Evolutionary conservation across 2,888 invertebrate species (phyloP), one percentile per base, ranked within the genome.

Genomic region (Hermodice carunculata): DNA sequence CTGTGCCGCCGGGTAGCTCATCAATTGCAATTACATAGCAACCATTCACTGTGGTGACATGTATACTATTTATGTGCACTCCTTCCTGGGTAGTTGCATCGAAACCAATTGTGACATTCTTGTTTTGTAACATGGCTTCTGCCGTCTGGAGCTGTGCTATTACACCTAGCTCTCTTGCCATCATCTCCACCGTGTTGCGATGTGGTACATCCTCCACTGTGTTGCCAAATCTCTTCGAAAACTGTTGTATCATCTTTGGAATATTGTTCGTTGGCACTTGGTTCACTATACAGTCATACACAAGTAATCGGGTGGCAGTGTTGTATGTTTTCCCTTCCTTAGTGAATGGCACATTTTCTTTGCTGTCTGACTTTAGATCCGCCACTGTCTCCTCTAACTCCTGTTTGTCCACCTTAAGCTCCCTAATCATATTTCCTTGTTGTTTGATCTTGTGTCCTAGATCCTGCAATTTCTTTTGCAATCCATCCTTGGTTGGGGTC

Each of bases 161-260:
- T 14, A 22, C 48, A 17, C 64, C 67, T 26, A 65, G 48, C 43
- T 65, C 64, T 34, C 59, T 28, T 19, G 63, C 40, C 66, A 64
- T 66, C 58, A 46, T 28, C 34, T 65, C 61, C 4, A 59, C 48
- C 14, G 59, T 43, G 19, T 43, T 57, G 5, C 42, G 8, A 22
- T 57, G 57, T 8, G 57, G 57, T 19, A 43, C 32, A 6, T 3
- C 3, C 6, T 24, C 43, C 5, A 28, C 19, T 26, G 8, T 14
- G 5, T 43, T 19, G 5, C 44, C 43, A 31, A 11, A 29, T 29
- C 59, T 46, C 34, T 28, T 14, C n/a, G 42, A 3, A 24, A 43
- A 43, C 19, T 43, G 19, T 43, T 57, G 5, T 14, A 57, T 19
- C 8, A 57, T 42, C 17, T 6, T 24, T 11, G 57, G 57, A 4